Conservation (phyloP, 1,140 invertebrate species). For the Zaprionus taronus region DNA sequence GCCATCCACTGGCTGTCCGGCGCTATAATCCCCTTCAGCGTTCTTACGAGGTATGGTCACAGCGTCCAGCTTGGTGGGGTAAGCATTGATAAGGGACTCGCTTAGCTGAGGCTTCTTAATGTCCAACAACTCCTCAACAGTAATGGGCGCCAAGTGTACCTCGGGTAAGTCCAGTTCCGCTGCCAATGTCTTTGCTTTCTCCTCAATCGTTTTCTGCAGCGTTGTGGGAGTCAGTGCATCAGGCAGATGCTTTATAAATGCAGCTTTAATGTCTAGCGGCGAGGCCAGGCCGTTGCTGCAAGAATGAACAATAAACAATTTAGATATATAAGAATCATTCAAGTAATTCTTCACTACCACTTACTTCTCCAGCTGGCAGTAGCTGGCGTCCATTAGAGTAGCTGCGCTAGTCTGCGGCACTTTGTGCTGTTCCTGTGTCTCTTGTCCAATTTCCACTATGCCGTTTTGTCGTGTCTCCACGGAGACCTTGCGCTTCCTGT, state of each 20-base stretch:
- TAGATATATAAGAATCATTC: not conserved
- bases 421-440: slow-evolving; percentile 48
- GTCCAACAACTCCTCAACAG: slow-evolving; percentile 45
- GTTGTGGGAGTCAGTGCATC: slow-evolving; percentile 67
- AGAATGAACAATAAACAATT: not conserved
- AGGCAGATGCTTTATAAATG: slow-evolving; percentile 61
- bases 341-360: not conserved
- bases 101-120: slow-evolving; percentile 30
- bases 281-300: slow-evolving; percentile 64
- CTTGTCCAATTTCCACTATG: slow-evolving; percentile 80
- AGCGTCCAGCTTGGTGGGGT: slow-evolving; percentile 59
- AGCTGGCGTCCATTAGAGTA: slow-evolving; percentile 77
- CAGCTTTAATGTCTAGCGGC: slow-evolving; percentile 58
- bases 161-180: slow-evolving; percentile 70
- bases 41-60: slow-evolving; percentile 31
- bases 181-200: slow-evolving; percentile 64
- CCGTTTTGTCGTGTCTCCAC: slow-evolving; percentile 30
- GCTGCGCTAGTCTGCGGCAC: slow-evolving; percentile 62
- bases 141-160: slow-evolving; percentile 42
- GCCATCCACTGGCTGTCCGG: slow-evolving; percentile 69
- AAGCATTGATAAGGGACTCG: slow-evolving; percentile 50
- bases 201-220: slow-evolving; percentile 60
- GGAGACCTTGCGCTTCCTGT: slow-evolving; percentile 39
- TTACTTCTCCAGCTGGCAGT: slow-evolving; percentile 73
- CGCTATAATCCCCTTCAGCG: slow-evolving; percentile 42